Percentiles rank a stretch among this genome's conserved stretches.
Conservation (phyloP, 2,113 vertebrate genomes). For the Chunga burmeisteri region DNA sequence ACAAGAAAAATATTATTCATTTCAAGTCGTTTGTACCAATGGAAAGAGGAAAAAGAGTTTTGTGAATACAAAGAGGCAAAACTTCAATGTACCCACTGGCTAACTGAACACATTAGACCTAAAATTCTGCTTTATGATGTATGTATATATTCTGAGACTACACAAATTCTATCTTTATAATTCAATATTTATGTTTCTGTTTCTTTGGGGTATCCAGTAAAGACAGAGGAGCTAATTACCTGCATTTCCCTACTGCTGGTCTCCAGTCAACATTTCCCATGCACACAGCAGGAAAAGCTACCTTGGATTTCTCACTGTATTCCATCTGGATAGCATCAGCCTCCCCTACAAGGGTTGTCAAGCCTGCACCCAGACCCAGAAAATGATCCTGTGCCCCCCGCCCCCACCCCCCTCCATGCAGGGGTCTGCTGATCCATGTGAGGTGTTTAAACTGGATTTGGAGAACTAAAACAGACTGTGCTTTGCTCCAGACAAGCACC, state of each 20-base stretch:
- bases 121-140: not conserved
- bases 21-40: not conserved
- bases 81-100: not conserved
- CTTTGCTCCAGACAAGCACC: not conserved
- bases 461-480: not conserved
- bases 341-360: not conserved
- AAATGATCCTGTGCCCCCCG: not conserved
- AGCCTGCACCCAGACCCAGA: not conserved
- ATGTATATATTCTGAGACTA: not conserved
- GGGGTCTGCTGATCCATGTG: not conserved
- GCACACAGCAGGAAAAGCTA: not conserved
- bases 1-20: not conserved
- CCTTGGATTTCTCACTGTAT: not conserved
- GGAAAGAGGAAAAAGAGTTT: not conserved
- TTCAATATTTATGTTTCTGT: not conserved
- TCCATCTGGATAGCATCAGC: not conserved
- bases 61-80: not conserved
- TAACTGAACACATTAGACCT: not conserved
- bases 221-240: not conserved
- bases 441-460: not conserved
- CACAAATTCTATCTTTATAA: not conserved
- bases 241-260: not conserved
- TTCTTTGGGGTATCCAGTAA: not conserved
- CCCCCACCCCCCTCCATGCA: rapidly evolving
- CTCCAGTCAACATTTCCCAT: not conserved